Evolutionary conservation across 2,113 vertebrate genomes (phyloP).

Genomic region (Oceanites oceanicus): DNA sequence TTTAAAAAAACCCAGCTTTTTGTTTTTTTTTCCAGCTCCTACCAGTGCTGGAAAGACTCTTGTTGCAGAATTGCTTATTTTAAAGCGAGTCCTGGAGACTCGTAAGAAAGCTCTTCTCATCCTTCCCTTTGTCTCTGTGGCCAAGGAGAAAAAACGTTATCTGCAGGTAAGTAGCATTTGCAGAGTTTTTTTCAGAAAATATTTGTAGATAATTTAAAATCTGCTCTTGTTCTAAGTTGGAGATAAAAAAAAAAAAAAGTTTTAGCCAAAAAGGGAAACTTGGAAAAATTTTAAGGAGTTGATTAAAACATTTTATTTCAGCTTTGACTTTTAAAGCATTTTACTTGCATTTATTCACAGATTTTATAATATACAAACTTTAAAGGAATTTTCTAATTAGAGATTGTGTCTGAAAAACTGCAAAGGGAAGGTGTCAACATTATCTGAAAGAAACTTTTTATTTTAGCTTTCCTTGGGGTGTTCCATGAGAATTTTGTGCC

Average conservation of each 20-base stretch:
- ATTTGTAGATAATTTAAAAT: neutral
- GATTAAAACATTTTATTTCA: neutral
- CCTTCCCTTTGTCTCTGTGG: conserved; percentile 95
- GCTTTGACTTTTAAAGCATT: neutral
- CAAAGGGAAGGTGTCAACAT: neutral
- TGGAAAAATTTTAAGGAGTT: neutral
- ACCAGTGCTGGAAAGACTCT: conserved; percentile 98
- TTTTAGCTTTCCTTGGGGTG: neutral
- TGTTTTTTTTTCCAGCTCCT: conserved; percentile 75
- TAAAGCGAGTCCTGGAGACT: conserved; percentile 92
- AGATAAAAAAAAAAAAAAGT: neutral
- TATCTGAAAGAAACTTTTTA: neutral
- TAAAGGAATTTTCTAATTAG: neutral
- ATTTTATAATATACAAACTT: neutral
- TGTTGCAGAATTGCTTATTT: conserved; percentile 91
- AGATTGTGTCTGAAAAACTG: neutral
- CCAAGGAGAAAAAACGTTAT: conserved; percentile 95
- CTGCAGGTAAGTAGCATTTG: conserved; percentile 81
- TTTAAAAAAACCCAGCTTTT: neutral
- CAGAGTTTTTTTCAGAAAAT: neutral
- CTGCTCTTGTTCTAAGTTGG: neutral
- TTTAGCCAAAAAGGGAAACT: neutral
- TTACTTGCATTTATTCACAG: neutral
- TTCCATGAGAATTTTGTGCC: neutral
- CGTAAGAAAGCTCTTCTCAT: conserved; percentile 93